phyloP scores from a whole-genome alignment of 1,140 invertebrate species.

The Lepidostoma basale region DNA sequence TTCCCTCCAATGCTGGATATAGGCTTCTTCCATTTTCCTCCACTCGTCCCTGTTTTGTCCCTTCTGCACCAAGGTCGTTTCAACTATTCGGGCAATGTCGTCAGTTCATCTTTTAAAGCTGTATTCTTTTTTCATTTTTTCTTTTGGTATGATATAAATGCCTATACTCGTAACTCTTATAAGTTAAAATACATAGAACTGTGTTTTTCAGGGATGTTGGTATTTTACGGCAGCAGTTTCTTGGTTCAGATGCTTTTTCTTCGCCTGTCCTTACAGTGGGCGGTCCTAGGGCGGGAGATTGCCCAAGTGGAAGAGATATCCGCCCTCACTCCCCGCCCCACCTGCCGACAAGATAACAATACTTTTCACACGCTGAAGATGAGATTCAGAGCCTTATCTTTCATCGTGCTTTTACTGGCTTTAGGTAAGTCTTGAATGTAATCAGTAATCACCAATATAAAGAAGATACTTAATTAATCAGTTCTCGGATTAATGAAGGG shows the following conservation, averaged over 20 bases:
- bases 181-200: not conserved
- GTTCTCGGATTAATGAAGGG: too few relatives aligned
- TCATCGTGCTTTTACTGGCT: conserved; percentile 34
- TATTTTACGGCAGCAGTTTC: conserved; percentile 35
- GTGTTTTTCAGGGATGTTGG: conserved; percentile 23
- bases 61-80: too few relatives aligned
- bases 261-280: conserved; percentile 32
- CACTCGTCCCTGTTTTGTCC: too few relatives aligned
- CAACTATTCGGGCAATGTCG: too few relatives aligned
- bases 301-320: conserved; percentile 26
- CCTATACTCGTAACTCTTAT: too few relatives aligned
- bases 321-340: not conserved
- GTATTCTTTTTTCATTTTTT: too few relatives aligned
- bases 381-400: conserved; percentile 22
- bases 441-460: not conserved
- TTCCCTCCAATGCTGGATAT: too few relatives aligned
- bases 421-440: conserved; percentile 16
- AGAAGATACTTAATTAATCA: too few relatives aligned
- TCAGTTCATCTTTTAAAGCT: too few relatives aligned
- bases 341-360: not conserved
- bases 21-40: too few relatives aligned
- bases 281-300: conserved; percentile 16
- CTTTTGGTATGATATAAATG: too few relatives aligned
- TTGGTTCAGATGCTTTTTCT: conserved; percentile 31
- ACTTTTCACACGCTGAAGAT: not conserved